Percentiles rank a stretch among this genome's conserved stretches.
Conservation (phyloP, 1,140 invertebrate species). For the Euura lappo region DNA sequence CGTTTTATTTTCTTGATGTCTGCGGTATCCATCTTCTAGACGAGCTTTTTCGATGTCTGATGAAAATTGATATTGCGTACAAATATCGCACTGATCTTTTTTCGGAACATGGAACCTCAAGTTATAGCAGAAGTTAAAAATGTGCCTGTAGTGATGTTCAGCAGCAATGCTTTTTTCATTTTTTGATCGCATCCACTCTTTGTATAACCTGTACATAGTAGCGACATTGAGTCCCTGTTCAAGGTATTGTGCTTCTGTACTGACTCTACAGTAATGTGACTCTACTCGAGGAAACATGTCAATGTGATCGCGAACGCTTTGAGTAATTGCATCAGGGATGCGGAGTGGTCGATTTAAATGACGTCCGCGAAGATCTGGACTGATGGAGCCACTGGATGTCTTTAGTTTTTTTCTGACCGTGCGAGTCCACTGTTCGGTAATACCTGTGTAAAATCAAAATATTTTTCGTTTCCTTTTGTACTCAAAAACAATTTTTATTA, state of each 20-base stretch:
- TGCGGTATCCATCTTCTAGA: slow-evolving; percentile 10
- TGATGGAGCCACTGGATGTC: background rate
- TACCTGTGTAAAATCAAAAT: too few relatives aligned
- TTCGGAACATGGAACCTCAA: slow-evolving; percentile 31
- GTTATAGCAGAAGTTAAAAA: slow-evolving; percentile 31
- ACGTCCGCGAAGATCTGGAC: slow-evolving; percentile 13
- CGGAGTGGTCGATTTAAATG: slow-evolving; percentile 20
- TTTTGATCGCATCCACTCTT: slow-evolving; percentile 24
- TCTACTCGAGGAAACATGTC: slow-evolving; percentile 30
- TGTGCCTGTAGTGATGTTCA: slow-evolving; percentile 25
- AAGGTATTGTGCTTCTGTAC: slow-evolving; percentile 27
- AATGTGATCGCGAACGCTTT: slow-evolving; percentile 29
- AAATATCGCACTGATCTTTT: slow-evolving; percentile 34
- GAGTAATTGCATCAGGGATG: slow-evolving; percentile 17
- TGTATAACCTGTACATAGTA: slow-evolving; percentile 32
- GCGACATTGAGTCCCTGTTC: slow-evolving; percentile 28
- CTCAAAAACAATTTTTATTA: too few relatives aligned
- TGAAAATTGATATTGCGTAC: too few relatives aligned
- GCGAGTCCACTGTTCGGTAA: too few relatives aligned
- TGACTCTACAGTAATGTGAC: slow-evolving; percentile 34
- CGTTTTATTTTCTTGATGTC: slow-evolving; percentile 24
- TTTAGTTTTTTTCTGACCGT: too few relatives aligned
- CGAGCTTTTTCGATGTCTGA: slow-evolving; percentile 4
- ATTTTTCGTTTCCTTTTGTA: too few relatives aligned
- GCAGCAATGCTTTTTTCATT: slow-evolving; percentile 22